Evolutionary conservation across 2,113 vertebrate genomes (phyloP), one percentile per base, ranked within the genome.

Genomic region (Crypturellus undulatus): DNA sequence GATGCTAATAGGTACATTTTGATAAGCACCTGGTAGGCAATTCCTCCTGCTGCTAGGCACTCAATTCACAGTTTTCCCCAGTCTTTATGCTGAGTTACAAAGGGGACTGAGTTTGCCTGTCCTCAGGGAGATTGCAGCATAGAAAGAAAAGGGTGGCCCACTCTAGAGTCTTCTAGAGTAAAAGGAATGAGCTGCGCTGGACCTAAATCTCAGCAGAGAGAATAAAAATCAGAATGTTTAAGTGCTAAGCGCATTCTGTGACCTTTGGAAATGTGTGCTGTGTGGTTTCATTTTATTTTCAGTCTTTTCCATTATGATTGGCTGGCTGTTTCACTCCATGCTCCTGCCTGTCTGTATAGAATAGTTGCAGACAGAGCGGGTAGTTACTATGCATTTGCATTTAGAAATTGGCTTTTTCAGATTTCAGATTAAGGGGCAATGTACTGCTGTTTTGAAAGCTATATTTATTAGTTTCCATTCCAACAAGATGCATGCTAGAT

Each of bases 321-420:
- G 93, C 96, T 97, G 96, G 94, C 93, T 97, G 73, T 96, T 76
- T 94, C 94, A 95, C 94, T 64, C 89, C 87, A 63, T 52, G 84
- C 77, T 97, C 84, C 90, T n/a, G 72, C 91, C 93, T 96, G 89
- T 90, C 95, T 95, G 90, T 90, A 49, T 85, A 90, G 95, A 96
- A 95, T 96, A 94, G 94, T 91, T 87, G 88, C 94, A 96, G 93
- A 89, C 94, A 90, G 96, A 81, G 79, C 24, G 75, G 85, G 85
- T 88, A 89, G 67, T 84, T 91, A 58, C 45, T 83, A 49, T 90
- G 90, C 78, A 75, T 96, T 94, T 91, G 79, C 72, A 59, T 96
- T 82, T 91, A 90, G 89, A 83, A 91, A 84, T 54, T 85, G 82
- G 75, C 90, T 95, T 54, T 80, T 68, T 22, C 1, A 25, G 56